These are phyloP conservation scores for Pachyseris speciosa DNA, from an alignment of 64 coral and sea anemone species.

Conservation along the genomic window DNA sequence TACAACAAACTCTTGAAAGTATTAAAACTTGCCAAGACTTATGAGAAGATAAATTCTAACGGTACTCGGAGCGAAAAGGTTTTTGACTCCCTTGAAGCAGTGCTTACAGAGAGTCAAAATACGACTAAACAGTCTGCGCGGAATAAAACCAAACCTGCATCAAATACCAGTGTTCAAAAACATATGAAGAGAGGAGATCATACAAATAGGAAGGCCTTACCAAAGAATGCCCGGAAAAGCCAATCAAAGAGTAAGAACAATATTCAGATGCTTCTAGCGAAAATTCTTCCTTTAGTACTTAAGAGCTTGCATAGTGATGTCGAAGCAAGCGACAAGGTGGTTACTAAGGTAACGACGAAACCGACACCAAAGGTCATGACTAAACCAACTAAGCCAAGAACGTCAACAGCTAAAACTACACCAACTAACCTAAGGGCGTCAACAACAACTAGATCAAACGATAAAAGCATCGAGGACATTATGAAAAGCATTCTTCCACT, in stretches of 20 bases:
- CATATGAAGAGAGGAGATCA: neutral
- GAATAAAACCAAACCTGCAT: neutral
- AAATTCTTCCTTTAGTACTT: slow-evolving; percentile 75
- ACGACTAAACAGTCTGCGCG: neutral
- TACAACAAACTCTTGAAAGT: slow-evolving; percentile 72
- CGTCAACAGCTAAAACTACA: slow-evolving; percentile 12
- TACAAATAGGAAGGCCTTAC: neutral
- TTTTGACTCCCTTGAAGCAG: slow-evolving; percentile 32
- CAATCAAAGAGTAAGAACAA: slow-evolving; percentile 9
- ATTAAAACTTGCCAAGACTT: slow-evolving; percentile 44
- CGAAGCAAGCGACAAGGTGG: neutral
- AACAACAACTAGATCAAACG: neutral
- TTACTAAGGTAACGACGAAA: slow-evolving; percentile 32
- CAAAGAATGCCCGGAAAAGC: neutral
- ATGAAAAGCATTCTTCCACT: slow-evolving; percentile 55
- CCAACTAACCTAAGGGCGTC: slow-evolving; percentile 26
- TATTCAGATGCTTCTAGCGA: slow-evolving; percentile 65
- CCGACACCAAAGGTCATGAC: slow-evolving; percentile 36
- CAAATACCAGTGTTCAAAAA: neutral
- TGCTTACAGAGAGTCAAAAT: slow-evolving; percentile 12
- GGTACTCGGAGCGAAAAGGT: neutral
- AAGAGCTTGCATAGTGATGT: slow-evolving; percentile 64
- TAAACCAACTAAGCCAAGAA: slow-evolving; percentile 34
- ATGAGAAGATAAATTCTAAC: neutral
- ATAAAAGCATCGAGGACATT: slow-evolving; percentile 10